Percentiles rank a stretch among this genome's conserved stretches.
phyloP scores from a whole-genome alignment of 2,888 invertebrate genomes.

The Ommatoiulus sabulosus region DNA sequence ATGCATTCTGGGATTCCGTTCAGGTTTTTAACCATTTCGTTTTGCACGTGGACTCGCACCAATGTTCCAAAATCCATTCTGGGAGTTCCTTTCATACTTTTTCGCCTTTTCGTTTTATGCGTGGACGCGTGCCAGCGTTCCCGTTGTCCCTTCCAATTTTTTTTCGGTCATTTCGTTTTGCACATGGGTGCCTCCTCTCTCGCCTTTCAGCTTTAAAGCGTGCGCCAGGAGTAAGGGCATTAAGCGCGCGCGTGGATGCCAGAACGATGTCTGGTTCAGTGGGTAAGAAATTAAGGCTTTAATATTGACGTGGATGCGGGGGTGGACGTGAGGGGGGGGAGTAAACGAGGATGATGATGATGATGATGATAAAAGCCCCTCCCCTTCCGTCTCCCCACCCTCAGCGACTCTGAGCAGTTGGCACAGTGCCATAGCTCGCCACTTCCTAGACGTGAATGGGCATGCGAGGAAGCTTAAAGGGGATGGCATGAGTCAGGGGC shows the following conservation, averaged over 20 bases:
- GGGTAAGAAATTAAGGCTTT: constrained; percentile 34
- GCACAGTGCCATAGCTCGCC: neutral
- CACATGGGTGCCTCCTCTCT: no score
- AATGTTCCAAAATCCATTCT: no score
- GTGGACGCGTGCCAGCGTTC: no score
- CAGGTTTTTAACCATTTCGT: no score
- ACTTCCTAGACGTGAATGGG: constrained; percentile 15
- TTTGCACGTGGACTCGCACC: no score
- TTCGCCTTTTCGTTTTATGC: no score
- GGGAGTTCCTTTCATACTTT: no score
- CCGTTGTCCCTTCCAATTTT: no score
- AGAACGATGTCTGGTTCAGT: constrained; percentile 34
- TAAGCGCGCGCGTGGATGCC: neutral
- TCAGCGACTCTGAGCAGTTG: neutral
- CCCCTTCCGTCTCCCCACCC: constrained; percentile 20
- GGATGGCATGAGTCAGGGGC: neutral
- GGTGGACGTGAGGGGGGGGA: neutral
- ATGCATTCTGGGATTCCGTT: no score
- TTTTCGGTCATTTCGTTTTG: no score
- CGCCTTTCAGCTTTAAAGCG: neutral
- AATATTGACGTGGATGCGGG: constrained; percentile 34
- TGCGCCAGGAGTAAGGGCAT: neutral
- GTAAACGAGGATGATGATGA: constrained; percentile 1
- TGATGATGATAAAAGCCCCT: constrained; percentile 27
- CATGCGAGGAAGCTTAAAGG: neutral